Base-by-base conservation (phyloP, 2,797 vertebrate genomes). In the Hydrocynus forskahlii region DNA sequence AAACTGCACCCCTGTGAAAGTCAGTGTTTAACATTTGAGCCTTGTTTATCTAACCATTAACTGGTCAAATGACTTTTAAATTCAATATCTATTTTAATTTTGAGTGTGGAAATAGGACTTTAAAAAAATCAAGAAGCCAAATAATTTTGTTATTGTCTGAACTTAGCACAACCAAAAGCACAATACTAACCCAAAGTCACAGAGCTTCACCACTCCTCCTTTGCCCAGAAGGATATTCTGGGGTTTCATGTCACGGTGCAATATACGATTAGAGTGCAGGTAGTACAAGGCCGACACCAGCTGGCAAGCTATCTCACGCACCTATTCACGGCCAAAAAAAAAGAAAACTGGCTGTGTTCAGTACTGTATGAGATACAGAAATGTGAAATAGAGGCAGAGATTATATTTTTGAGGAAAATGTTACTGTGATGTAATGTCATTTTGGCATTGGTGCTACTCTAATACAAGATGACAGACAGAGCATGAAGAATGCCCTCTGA, bases 231-330 rank as follows among this genome's bases (percentile, higher is more conserved):
- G 94, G 81, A 99, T 98, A 84, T 99, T 99, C 91, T 99, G 97
- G 25, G 98, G 98, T 84, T 99, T 99, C 96, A 99, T 97, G 92
- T 99, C 98, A 0, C 97, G 96, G 85, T 99, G 98, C 75, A 99
- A 95, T 86, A 99, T 99, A 5, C 97, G 96, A 88, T 98, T 97
- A 72, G 97, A 99, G 85, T 99, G 98, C 84, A 99, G 91, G 87
- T 99, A 99, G 88, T 98, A 97, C 69, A 99, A 93, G 63, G 98
- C 98, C 0, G 97, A 99, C 29, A 98, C 95, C 84, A 99, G 92
- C 52, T 99, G 98, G 84, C 96, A 96, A 80, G 97, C 97, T 17
- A 99, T 97, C 80, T 91, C 89, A 69, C 90, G 92, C 25, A 99
- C 97, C 98, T 99, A 87, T 4, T 43, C 55, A 52, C 50, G 85